Percentiles rank a stretch among this genome's conserved stretches.
phyloP scores from a whole-genome alignment of 2,888 invertebrate species.

The Troglohyphantes excavatus region DNA sequence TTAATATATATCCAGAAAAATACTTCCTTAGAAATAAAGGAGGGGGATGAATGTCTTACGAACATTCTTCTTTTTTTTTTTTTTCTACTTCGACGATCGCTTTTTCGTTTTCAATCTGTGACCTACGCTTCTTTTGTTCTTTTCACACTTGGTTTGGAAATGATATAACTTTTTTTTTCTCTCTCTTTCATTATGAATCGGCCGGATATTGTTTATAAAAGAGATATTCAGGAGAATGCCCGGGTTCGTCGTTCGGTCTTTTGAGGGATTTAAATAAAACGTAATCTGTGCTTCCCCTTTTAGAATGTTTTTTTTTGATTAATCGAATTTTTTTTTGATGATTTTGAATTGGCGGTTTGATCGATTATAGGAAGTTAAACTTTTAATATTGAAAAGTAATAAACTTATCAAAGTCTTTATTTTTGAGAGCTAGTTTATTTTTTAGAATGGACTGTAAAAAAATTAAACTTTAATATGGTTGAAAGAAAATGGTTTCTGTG shows the following conservation, averaged over 20 bases:
- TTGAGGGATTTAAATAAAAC: not conserved
- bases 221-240: conserved; percentile 28
- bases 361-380: not conserved
- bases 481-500: too few species aligned
- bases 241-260: not conserved
- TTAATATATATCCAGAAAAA: conserved; percentile 71
- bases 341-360: not conserved
- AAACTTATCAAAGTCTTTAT: too few species aligned
- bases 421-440: too few species aligned
- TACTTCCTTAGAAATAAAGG: conserved; percentile 56
- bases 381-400: too few species aligned
- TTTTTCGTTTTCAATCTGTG: conserved; percentile 59
- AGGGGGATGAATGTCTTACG: conserved; percentile 49
- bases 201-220: conserved; percentile 55
- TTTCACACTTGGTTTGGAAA: conserved; percentile 48
- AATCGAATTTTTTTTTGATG: not conserved
- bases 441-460: too few species aligned
- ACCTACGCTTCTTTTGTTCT: conserved; percentile 48
- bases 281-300: not conserved
- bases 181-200: conserved; percentile 6
- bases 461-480: too few species aligned
- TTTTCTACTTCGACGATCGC: not conserved
- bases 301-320: not conserved
- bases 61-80: conserved; percentile 50
- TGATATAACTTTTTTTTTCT: conserved; percentile 32